Conservation (phyloP, 2,888 invertebrate species). For the Rotaria sp. region DNA sequence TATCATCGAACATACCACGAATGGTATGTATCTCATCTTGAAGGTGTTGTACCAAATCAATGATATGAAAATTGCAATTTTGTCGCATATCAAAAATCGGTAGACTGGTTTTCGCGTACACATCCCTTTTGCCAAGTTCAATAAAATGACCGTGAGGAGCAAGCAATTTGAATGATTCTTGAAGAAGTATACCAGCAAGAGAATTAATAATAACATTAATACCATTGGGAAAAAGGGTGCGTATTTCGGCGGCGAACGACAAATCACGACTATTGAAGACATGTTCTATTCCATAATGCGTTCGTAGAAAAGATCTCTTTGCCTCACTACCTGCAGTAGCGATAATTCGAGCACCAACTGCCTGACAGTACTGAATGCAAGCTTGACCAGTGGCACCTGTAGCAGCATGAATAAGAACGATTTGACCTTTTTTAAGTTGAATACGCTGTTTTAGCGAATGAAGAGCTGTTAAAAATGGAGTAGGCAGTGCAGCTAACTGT, state of each 20-base stretch:
- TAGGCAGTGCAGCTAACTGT: too few species aligned
- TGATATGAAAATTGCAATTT: neutral
- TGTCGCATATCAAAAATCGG: neutral
- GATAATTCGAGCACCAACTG: neutral
- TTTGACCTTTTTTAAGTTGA: too few species aligned
- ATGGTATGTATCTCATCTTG: rapidly evolving
- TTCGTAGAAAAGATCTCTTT: neutral
- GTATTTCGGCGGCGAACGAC: neutral
- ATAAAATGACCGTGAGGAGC: neutral
- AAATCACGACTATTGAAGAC: neutral
- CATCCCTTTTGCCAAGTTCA: neutral
- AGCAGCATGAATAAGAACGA: too few species aligned
- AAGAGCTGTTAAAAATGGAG: too few species aligned
- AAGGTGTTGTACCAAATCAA: neutral
- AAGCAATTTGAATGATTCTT: neutral
- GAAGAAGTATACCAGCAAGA: neutral
- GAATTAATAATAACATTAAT: neutral
- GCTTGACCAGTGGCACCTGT: neutral
- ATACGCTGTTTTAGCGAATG: too few species aligned
- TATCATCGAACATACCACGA: rapidly evolving
- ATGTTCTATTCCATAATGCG: neutral
- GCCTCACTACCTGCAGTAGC: neutral
- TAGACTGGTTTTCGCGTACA: too few species aligned
- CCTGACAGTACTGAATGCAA: slow-evolving; percentile 33
- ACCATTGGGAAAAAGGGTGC: neutral